Percentiles rank a stretch among this genome's conserved stretches.
Conservation (phyloP, 2,888 invertebrate species). For the Nipponacmea schrenckii region DNA sequence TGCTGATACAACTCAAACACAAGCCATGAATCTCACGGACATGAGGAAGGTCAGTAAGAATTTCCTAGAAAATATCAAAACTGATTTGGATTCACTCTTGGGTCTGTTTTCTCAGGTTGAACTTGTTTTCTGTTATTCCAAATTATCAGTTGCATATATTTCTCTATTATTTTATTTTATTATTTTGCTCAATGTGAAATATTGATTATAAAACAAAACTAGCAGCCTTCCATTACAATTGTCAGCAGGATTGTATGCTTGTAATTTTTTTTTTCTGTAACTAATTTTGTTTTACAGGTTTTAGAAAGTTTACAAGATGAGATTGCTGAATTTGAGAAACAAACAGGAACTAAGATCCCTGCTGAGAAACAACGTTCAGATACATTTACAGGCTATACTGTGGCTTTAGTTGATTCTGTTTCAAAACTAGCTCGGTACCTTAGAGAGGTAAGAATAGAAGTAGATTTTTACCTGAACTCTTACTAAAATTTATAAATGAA, state of each 20-base stretch:
- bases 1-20: slow-evolving; percentile 34
- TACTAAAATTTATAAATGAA: not conserved
- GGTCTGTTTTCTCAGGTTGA: too few relatives aligned
- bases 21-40: slow-evolving; percentile 47
- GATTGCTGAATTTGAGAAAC: slow-evolving; percentile 54
- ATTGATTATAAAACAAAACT: too few relatives aligned
- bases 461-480: not conserved
- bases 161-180: too few relatives aligned
- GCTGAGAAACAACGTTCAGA: slow-evolving; percentile 50
- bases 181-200: too few relatives aligned
- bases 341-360: slow-evolving; percentile 51
- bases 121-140: too few relatives aligned
- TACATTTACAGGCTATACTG: slow-evolving; percentile 59
- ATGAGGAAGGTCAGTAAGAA: slow-evolving; percentile 47
- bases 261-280: too few relatives aligned
- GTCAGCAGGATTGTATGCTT: too few relatives aligned
- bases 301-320: slow-evolving; percentile 54
- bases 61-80: too few relatives aligned
- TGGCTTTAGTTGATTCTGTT: slow-evolving; percentile 59
- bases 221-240: too few relatives aligned
- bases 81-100: too few relatives aligned
- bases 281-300: slow-evolving; percentile 37
- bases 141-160: too few relatives aligned
- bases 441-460: slow-evolving; percentile 46
- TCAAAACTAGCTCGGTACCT: slow-evolving; percentile 55